Evolutionary conservation across 2,113 vertebrate species (phyloP).

Genomic region (Percopsis transmontana): DNA sequence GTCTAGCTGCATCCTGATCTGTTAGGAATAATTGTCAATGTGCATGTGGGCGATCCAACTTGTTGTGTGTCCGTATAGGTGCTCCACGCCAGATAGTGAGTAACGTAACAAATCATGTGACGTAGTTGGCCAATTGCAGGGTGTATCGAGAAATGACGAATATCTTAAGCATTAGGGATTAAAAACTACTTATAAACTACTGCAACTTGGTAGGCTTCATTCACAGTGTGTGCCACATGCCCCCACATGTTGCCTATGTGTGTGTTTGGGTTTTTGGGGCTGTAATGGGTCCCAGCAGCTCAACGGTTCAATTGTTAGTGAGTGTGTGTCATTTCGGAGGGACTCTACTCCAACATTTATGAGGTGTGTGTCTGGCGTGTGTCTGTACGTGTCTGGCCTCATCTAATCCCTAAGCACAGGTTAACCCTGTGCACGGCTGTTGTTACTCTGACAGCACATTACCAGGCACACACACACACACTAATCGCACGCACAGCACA

Average conservation of each 20-base stretch:
- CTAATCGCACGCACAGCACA: constrained; percentile 1
- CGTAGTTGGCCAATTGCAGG: too few species aligned
- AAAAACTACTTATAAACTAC: too few species aligned
- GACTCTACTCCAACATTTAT: constrained; percentile 62
- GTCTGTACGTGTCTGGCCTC: constrained; percentile 26
- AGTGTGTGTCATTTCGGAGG: constrained; percentile 30
- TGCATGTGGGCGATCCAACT: too few species aligned
- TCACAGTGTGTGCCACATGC: neutral
- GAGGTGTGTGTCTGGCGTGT: constrained; percentile 22
- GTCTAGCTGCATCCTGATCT: too few species aligned
- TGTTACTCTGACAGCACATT: constrained; percentile 36
- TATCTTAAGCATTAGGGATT: too few species aligned
- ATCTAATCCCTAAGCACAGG: constrained; percentile 41
- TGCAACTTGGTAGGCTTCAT: neutral
- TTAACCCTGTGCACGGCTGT: constrained; percentile 35
- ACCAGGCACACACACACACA: constrained; percentile 25
- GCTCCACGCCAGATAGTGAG: too few species aligned
- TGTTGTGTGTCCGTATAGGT: too few species aligned
- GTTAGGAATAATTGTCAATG: too few species aligned
- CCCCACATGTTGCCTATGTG: neutral
- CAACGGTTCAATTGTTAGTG: constrained; percentile 42
- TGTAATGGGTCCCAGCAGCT: constrained; percentile 52
- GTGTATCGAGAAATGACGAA: too few species aligned
- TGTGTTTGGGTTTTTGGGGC: constrained; percentile 35
- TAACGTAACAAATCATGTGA: too few species aligned